Conservation (phyloP, 1,140 invertebrate species). For the Lasioglossum albipes region DNA sequence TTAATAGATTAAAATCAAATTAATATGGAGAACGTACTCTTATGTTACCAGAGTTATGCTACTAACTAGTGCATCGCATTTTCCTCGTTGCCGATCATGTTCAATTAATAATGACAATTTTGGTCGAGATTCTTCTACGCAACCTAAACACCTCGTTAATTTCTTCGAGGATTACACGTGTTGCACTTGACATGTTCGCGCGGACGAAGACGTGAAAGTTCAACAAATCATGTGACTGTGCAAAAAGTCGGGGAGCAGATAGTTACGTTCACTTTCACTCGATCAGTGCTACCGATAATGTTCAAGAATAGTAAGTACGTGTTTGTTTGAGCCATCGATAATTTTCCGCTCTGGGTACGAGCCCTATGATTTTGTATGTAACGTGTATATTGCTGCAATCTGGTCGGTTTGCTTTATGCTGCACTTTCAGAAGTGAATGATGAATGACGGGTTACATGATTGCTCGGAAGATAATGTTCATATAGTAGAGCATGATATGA, state of each 20-base stretch:
- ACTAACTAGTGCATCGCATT: too few species aligned
- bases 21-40: too few species aligned
- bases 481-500: neutral
- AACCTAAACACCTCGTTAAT: neutral
- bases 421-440: neutral
- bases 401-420: neutral
- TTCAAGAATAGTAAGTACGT: neutral
- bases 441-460: neutral
- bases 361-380: neutral
- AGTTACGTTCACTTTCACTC: constrained; percentile 1
- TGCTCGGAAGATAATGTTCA: neutral
- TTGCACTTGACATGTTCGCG: neutral
- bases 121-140: neutral
- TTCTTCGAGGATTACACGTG: neutral
- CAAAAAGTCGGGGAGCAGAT: neutral
- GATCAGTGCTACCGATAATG: neutral
- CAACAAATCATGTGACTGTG: neutral
- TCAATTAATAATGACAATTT: too few species aligned
- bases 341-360: neutral
- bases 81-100: too few species aligned
- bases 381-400: neutral
- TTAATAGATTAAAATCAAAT: too few species aligned
- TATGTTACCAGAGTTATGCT: too few species aligned
- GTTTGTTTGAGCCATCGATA: neutral
- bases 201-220: neutral